Conservation (phyloP, 2,888 invertebrate genomes). For the Camptogramma bilineatum region DNA sequence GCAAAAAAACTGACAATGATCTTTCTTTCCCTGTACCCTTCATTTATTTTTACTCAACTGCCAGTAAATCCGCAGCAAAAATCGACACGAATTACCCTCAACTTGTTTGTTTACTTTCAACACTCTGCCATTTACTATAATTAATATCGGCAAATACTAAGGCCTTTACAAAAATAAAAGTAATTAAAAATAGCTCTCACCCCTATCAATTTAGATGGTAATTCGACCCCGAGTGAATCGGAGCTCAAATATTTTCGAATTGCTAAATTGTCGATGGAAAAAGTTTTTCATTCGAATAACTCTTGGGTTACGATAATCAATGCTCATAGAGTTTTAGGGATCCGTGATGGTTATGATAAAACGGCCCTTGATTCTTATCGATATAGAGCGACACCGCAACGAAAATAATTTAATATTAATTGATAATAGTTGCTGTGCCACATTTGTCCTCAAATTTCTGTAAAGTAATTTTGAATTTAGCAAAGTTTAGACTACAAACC, state of each 20-base stretch:
- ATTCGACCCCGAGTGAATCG: conserved; percentile 40
- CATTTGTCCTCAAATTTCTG: neutral
- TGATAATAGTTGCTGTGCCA: neutral
- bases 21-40: too few relatives aligned
- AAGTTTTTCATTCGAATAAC: conserved; percentile 43
- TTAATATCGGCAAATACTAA: conserved; percentile 8
- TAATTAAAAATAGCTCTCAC: conserved; percentile 44
- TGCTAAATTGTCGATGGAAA: conserved; percentile 43
- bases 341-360: conserved; percentile 16
- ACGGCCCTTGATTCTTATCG: neutral
- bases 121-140: neutral
- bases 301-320: conserved; percentile 42
- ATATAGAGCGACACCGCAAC: neutral
- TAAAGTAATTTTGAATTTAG: too few relatives aligned
- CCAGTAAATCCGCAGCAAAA: neutral
- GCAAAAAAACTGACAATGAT: too few relatives aligned
- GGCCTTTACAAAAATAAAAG: conserved; percentile 39
- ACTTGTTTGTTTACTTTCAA: too few relatives aligned
- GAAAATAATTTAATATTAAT: neutral
- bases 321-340: conserved; percentile 40
- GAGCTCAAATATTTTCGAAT: conserved; percentile 40
- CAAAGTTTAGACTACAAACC: too few relatives aligned
- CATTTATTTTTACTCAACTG: neutral
- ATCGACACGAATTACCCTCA: neutral
- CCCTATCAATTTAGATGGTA: conserved; percentile 44